Conservation (phyloP, 2,888 invertebrate genomes). For the Aphodius sticticus region DNA sequence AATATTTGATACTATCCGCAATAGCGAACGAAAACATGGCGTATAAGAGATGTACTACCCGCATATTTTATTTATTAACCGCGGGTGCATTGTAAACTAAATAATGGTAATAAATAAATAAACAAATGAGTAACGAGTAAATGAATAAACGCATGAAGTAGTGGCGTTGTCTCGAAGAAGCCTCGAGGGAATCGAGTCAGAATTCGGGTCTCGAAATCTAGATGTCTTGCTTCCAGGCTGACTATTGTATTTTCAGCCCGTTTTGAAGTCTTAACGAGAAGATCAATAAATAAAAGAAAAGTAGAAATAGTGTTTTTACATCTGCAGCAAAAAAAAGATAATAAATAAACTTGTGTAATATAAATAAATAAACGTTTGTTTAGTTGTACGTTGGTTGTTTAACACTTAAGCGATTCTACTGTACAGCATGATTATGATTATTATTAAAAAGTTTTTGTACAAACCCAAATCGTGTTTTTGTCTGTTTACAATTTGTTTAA, state of each 20-base stretch:
- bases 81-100: background rate
- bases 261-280: background rate
- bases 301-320: background rate
- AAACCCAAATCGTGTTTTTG: conserved; percentile 28
- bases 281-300: background rate
- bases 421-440: background rate
- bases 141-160: no score
- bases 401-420: background rate
- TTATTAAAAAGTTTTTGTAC: conserved; percentile 35
- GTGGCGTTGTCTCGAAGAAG: no score
- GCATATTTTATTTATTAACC: background rate
- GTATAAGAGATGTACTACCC: background rate
- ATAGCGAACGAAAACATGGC: background rate
- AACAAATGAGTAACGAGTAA: background rate
- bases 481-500: background rate
- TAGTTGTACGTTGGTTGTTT: background rate
- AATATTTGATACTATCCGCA: conserved; percentile 19
- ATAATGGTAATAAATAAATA: background rate
- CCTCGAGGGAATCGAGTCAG: background rate
- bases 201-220: no score
- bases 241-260: no score
- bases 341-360: background rate
- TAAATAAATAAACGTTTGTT: background rate
- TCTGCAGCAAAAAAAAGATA: background rate
- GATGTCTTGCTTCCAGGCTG: no score